These are phyloP conservation scores for Reinhardtius hippoglossoides DNA, from an alignment of 2,113 vertebrate species.

Conservation along the genomic window DNA sequence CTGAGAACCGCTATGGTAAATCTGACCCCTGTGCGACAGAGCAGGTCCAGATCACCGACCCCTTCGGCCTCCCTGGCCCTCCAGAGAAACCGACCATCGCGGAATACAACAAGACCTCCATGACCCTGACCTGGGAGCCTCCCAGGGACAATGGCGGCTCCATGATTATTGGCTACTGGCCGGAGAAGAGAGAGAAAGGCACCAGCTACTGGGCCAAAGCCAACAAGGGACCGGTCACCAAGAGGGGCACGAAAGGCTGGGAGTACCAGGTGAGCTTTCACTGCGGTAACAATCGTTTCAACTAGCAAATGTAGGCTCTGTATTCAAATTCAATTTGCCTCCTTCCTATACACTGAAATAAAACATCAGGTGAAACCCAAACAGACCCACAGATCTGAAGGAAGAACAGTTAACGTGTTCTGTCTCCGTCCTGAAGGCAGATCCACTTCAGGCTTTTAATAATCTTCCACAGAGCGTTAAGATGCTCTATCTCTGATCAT, in stretches of 20 bases:
- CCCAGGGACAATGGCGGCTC: slow-evolving; percentile 92
- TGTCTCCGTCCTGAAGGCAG: neutral
- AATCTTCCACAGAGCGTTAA: neutral
- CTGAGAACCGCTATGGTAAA: slow-evolving; percentile 93
- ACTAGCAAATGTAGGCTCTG: too few relatives aligned
- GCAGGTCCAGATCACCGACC: slow-evolving; percentile 92
- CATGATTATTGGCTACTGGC: slow-evolving; percentile 94
- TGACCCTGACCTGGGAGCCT: slow-evolving; percentile 95
- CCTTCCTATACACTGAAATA: too few relatives aligned
- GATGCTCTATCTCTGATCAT: neutral
- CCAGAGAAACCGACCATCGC: slow-evolving; percentile 92
- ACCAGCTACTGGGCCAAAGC: slow-evolving; percentile 92
- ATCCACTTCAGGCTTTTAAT: neutral
- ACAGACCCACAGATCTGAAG: too few relatives aligned
- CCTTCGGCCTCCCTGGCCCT: slow-evolving; percentile 93
- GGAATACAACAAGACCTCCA: slow-evolving; percentile 88
- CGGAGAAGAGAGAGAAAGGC: slow-evolving; percentile 95
- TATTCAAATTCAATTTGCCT: too few relatives aligned
- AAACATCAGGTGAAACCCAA: neutral
- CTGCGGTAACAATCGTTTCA: too few relatives aligned
- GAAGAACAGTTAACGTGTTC: neutral
- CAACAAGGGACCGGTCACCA: slow-evolving; percentile 91
- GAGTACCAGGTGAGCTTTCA: slow-evolving; percentile 86
- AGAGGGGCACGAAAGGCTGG: slow-evolving; percentile 89
- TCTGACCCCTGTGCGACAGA: slow-evolving; percentile 93